Evolutionary conservation across 2,113 vertebrate genomes (phyloP).

Genomic region (Hipposideros armiger): DNA sequence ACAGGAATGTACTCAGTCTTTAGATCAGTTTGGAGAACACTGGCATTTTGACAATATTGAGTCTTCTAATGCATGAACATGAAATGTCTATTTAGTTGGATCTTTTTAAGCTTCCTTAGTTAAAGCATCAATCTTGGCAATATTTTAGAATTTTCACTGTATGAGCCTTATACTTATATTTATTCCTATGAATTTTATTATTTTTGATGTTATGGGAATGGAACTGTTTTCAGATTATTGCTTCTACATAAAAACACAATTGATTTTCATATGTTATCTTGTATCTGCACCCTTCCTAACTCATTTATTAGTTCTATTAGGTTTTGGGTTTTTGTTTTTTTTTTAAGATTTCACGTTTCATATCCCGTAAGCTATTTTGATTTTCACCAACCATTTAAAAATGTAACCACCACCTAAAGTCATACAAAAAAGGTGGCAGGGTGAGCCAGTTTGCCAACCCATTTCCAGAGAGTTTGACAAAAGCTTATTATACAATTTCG

Average conservation of each 20-base stretch:
- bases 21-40: background rate
- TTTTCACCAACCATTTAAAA: too few species aligned
- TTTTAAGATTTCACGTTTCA: too few species aligned
- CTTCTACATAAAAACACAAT: background rate
- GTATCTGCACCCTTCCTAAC: background rate
- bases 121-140: background rate
- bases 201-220: background rate
- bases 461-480: too few species aligned
- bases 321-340: background rate
- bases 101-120: background rate
- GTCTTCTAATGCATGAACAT: background rate
- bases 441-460: too few species aligned
- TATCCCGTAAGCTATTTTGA: too few species aligned
- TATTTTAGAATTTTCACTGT: background rate
- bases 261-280: background rate
- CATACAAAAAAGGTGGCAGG: too few species aligned
- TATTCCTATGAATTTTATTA: background rate
- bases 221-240: background rate
- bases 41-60: background rate
- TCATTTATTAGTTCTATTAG: background rate
- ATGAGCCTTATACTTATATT: background rate
- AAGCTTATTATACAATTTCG: too few species aligned
- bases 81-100: background rate
- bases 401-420: too few species aligned
- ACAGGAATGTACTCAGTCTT: background rate